These are phyloP conservation scores for Lophura swinhoii DNA, from an alignment of 2,797 vertebrate genomes.

Conservation along the genomic window DNA sequence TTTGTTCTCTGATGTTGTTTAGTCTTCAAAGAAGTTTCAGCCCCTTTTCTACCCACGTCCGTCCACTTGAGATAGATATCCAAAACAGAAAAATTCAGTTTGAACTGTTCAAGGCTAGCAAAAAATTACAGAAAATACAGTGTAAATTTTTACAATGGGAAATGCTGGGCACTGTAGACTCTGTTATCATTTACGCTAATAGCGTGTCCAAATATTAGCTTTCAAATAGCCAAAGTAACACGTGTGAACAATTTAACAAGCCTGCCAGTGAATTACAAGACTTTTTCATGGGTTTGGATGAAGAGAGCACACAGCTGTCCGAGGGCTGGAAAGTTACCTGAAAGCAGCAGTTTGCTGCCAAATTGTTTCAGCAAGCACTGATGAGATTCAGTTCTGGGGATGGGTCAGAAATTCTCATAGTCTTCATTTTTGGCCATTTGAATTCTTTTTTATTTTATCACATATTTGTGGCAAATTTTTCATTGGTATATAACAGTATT, in stretches of 20 bases:
- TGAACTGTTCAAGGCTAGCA: background rate
- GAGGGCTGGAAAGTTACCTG: constrained; percentile 56
- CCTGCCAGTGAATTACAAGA: constrained; percentile 57
- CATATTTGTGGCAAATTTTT: background rate
- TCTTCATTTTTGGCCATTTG: constrained; percentile 18
- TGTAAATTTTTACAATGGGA: background rate
- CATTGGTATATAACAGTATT: background rate
- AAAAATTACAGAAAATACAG: background rate
- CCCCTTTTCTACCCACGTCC: background rate
- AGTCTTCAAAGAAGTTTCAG: background rate
- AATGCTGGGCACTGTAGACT: background rate
- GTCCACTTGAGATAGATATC: background rate
- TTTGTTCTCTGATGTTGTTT: background rate
- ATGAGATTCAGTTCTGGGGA: constrained; percentile 59
- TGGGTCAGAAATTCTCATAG: background rate
- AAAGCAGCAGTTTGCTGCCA: constrained; percentile 68
- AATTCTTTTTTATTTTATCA: background rate
- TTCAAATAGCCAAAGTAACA: constrained; percentile 63
- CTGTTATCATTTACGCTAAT: constrained; percentile 19
- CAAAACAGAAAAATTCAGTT: background rate
- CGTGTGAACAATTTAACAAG: constrained; percentile 46
- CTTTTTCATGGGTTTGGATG: constrained; percentile 64
- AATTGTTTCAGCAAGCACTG: constrained; percentile 69
- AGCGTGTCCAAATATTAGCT: background rate
- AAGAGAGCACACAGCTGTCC: constrained; percentile 63